Evolutionary conservation across 2,888 invertebrate species (phyloP).

Genomic region (Allolobophora icterica): DNA sequence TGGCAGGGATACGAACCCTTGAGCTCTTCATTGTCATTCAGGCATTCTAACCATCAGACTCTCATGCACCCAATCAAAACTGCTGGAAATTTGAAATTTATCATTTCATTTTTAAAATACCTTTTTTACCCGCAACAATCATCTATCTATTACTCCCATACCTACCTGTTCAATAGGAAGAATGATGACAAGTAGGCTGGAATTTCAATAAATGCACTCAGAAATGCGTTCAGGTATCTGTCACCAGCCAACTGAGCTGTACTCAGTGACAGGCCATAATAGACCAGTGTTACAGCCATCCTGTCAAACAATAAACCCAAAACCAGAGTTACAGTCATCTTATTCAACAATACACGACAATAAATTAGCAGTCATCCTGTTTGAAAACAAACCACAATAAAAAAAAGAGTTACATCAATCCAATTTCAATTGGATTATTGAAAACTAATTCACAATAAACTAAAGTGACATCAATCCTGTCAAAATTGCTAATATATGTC

Average conservation of each 20-base stretch:
- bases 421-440: too few species aligned
- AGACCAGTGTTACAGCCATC: constrained; percentile 54
- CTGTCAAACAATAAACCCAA: constrained; percentile 43
- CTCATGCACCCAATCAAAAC: too few species aligned
- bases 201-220: constrained; percentile 51
- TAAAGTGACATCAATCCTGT: background rate
- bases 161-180: constrained; percentile 47
- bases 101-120: background rate
- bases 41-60: background rate
- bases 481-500: background rate
- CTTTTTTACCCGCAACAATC: background rate
- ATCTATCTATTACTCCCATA: background rate
- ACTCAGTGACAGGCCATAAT: constrained; percentile 56
- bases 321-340: background rate
- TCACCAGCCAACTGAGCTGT: constrained; percentile 55
- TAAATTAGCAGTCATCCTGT: background rate
- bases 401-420: background rate
- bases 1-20: background rate
- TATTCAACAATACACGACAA: background rate
- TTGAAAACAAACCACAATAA: background rate
- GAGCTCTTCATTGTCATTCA: background rate
- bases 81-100: background rate
- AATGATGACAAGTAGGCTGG: constrained; percentile 50
- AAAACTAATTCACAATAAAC: background rate
- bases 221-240: constrained; percentile 52